Conservation (phyloP, 2,888 invertebrate species). For the Polietes domitor region DNA sequence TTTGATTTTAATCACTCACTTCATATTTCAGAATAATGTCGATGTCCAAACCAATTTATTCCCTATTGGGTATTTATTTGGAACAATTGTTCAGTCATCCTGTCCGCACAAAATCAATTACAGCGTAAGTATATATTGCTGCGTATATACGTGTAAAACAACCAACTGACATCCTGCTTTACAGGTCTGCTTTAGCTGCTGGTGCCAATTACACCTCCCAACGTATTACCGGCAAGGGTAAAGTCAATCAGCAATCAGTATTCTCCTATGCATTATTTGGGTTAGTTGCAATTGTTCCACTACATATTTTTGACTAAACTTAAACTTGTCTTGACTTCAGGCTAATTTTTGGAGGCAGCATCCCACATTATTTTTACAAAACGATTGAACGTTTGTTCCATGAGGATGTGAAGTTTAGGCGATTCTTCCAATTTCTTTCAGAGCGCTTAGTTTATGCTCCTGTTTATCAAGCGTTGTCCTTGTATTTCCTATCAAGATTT, state of each 20-base stretch:
- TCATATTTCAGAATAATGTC: conserved; percentile 72
- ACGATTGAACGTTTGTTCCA: conserved; percentile 84
- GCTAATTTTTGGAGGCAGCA: conserved; percentile 89
- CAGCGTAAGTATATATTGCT: conserved; percentile 84
- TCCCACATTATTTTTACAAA: conserved; percentile 90
- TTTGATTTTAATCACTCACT: neutral
- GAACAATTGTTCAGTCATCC: conserved; percentile 89
- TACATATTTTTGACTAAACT: neutral
- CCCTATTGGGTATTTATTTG: conserved; percentile 87
- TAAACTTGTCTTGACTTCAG: conserved; percentile 79
- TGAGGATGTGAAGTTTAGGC: conserved; percentile 83
- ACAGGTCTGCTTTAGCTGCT: conserved; percentile 87
- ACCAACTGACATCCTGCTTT: conserved; percentile 72
- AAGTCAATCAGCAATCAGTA: conserved; percentile 85
- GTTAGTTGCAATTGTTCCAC: conserved; percentile 82
- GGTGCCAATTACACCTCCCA: conserved; percentile 89
- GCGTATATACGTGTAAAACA: neutral
- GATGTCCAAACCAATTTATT: conserved; percentile 86
- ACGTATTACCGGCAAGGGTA: conserved; percentile 85
- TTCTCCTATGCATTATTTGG: conserved; percentile 89
- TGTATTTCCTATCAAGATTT: conserved; percentile 88
- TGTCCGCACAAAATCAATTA: conserved; percentile 89
- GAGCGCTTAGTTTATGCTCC: conserved; percentile 89
- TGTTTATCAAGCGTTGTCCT: conserved; percentile 86
- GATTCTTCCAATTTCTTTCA: conserved; percentile 84